These are phyloP conservation scores for Syrmaticus mikado DNA, from an alignment of 2,113 vertebrate species.

Conservation along the genomic window DNA sequence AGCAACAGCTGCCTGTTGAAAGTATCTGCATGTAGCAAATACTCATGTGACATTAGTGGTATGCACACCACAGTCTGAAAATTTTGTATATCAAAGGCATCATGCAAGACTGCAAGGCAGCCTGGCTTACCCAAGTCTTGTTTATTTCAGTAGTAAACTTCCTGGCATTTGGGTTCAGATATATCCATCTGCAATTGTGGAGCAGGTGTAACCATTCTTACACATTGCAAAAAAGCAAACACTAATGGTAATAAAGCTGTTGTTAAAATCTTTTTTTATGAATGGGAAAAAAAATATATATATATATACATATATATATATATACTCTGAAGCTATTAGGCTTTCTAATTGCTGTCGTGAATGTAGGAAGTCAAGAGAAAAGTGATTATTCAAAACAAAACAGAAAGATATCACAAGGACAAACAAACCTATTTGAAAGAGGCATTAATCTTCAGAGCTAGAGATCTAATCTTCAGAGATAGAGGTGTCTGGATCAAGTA, in stretches of 20 bases:
- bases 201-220: neutral
- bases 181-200: neutral
- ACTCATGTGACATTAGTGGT: neutral
- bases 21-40: neutral
- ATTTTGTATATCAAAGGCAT: neutral
- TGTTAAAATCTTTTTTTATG: neutral
- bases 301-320: neutral
- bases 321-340: neutral
- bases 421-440: neutral
- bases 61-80: neutral
- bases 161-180: neutral
- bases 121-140: neutral
- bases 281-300: neutral
- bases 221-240: neutral
- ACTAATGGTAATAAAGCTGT: neutral
- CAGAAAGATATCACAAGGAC: neutral
- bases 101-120: neutral
- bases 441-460: neutral
- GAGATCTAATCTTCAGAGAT: neutral
- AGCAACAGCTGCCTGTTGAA: neutral
- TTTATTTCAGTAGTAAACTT: neutral
- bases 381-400: neutral
- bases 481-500: neutral
- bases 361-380: neutral
- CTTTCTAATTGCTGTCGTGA: neutral